Base-by-base conservation (phyloP, 2,797 vertebrate genomes). In the Scarus forsteni region DNA sequence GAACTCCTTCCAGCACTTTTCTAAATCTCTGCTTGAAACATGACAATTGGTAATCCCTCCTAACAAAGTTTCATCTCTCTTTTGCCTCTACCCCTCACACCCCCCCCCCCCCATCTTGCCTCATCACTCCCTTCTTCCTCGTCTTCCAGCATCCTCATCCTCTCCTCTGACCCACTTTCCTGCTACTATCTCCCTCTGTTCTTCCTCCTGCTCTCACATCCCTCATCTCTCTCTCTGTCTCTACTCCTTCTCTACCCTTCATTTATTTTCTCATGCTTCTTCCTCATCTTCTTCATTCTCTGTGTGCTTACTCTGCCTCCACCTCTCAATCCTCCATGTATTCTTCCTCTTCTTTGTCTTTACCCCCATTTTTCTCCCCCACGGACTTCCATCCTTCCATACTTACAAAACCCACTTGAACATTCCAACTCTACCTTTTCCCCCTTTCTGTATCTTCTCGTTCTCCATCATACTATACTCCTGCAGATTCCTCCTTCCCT, bases 81-180 rank as follows among this genome's bases (percentile, higher is more conserved):
- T 45, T 44, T 14, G n/a, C 46, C n/a, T 70, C 70, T 73, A 60
- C 51, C 80, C 55, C 68, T 45, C 54, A 36, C 69, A 45, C 60
- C 55, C 70, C 71, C 66, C 62, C 61, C 62, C 59, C 70, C 80
- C 55, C 66, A 61, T 73, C 76, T 77, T 42, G 43, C 68, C 49
- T 81, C 50, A 68, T 67, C 58, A 54, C 66, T 61, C 70, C 67
- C 60, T 70, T 58, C 81, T 73, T 81, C 77, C 71, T 74, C 52
- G 74, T 77, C 77, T 66, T 86, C 84, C 75, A 75, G 14, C 79
- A 45, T 73, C 53, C n/a, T 73, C 81, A 19, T 83, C 78, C 73
- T 80, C 71, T 84, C 74, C 68, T 83, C 83, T 89, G 84, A 86
- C 88, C 83, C 88, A 85, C 85, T 83, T 90, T 85, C 75, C 65